phyloP scores from a whole-genome alignment of 2,113 vertebrate species.

The Tyto alba region DNA sequence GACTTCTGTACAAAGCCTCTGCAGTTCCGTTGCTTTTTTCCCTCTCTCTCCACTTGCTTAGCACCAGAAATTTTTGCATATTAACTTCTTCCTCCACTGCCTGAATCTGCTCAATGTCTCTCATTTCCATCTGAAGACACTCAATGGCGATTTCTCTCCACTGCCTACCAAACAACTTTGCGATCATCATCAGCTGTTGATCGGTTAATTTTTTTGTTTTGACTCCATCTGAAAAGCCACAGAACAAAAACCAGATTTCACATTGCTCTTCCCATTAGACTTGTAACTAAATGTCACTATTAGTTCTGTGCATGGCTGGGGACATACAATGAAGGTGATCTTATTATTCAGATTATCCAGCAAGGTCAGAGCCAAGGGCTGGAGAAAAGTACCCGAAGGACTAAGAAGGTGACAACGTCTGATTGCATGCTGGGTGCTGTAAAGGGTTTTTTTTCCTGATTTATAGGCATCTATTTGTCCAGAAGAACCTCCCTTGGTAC shows the following conservation, averaged over 20 bases:
- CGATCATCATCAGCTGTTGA: constrained; percentile 73
- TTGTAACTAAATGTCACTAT: neutral
- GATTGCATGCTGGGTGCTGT: neutral
- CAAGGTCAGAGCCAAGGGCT: neutral
- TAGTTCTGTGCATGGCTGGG: neutral
- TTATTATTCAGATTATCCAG: neutral
- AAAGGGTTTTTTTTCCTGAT: neutral
- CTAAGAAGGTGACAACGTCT: neutral
- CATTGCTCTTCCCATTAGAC: neutral
- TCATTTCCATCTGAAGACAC: constrained; percentile 68
- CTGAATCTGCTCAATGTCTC: constrained; percentile 72
- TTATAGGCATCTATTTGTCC: neutral
- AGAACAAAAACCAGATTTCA: neutral
- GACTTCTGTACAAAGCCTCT: constrained; percentile 23
- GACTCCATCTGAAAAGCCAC: constrained; percentile 56
- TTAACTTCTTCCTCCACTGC: constrained; percentile 59
- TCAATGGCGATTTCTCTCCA: constrained; percentile 77
- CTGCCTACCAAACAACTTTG: constrained; percentile 71
- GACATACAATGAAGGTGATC: neutral
- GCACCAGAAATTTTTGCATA: constrained; percentile 74
- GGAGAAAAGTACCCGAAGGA: neutral
- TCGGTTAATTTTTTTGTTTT: constrained; percentile 52
- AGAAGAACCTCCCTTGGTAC: neutral
- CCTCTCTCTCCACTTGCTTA: constrained; percentile 72
- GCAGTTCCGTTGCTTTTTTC: constrained; percentile 55